These are phyloP conservation scores for Achatina immaculata DNA, from an alignment of 1,140 invertebrate species.

Conservation along the genomic window DNA sequence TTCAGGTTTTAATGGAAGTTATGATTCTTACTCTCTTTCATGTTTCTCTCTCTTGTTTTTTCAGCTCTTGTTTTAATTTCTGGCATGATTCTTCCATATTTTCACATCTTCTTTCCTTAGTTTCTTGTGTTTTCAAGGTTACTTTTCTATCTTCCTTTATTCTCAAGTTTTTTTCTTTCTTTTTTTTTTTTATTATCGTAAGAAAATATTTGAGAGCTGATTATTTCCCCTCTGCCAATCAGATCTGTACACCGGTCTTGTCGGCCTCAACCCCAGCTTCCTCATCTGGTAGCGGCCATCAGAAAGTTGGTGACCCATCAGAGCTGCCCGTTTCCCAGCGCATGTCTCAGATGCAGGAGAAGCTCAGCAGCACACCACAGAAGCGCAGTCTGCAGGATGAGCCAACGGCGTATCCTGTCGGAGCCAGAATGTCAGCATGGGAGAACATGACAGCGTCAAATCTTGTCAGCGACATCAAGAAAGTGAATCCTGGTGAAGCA, in stretches of 20 bases:
- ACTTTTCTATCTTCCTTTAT: too few relatives aligned
- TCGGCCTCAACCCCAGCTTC: slow-evolving; percentile 15
- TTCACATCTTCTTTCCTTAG: too few relatives aligned
- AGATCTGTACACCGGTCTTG: slow-evolving; percentile 24
- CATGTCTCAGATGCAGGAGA: slow-evolving; percentile 26
- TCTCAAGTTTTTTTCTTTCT: too few relatives aligned
- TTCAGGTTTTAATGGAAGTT: too few relatives aligned
- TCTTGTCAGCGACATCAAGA: slow-evolving; percentile 60
- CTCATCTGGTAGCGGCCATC: neutral
- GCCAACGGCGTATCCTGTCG: slow-evolving; percentile 63
- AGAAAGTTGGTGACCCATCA: slow-evolving; percentile 19
- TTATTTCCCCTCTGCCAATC: neutral
- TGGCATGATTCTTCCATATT: too few relatives aligned
- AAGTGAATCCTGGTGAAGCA: slow-evolving; percentile 52
- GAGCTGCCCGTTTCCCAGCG: slow-evolving; percentile 19
- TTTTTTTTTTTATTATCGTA: too few relatives aligned
- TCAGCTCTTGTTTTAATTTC: too few relatives aligned
- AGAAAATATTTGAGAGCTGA: too few relatives aligned
- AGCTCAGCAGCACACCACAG: slow-evolving; percentile 58
- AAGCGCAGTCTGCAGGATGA: slow-evolving; percentile 62
- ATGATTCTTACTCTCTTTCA: too few relatives aligned
- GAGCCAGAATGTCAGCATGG: slow-evolving; percentile 66
- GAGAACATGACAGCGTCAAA: slow-evolving; percentile 60
- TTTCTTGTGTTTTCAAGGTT: too few relatives aligned
- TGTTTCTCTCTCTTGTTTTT: too few relatives aligned